Conservation (phyloP, 2,888 invertebrate genomes). For the Tromatobia lineatoria region DNA sequence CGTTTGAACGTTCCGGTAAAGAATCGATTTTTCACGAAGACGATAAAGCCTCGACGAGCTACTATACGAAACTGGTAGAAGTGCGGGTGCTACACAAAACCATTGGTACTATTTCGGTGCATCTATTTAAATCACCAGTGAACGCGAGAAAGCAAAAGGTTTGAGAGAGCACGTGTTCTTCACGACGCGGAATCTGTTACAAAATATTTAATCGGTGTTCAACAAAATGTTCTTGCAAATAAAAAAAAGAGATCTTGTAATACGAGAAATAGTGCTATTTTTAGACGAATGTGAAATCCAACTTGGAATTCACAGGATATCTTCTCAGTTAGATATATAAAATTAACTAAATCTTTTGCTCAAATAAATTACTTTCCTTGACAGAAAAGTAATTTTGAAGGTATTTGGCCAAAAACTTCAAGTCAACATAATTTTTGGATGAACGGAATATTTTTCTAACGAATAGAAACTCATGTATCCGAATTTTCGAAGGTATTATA, state of each 20-base stretch:
- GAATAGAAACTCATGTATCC: too few relatives aligned
- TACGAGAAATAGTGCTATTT: conserved; percentile 3
- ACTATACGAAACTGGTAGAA: conserved; percentile 53
- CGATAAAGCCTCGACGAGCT: conserved; percentile 45
- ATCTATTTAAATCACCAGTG: conserved; percentile 68
- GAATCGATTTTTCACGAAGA: conserved; percentile 6
- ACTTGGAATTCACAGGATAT: too few relatives aligned
- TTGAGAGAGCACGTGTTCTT: conserved; percentile 30
- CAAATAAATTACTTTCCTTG: too few relatives aligned
- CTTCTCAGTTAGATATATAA: too few relatives aligned
- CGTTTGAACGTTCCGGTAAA: not conserved
- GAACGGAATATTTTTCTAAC: too few relatives aligned
- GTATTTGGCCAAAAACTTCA: too few relatives aligned
- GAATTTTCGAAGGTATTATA: too few relatives aligned
- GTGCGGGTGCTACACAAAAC: conserved; percentile 51
- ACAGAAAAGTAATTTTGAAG: too few relatives aligned
- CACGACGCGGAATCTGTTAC: conserved; percentile 35
- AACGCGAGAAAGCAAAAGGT: conserved; percentile 44
- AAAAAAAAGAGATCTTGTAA: not conserved
- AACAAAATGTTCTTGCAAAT: not conserved
- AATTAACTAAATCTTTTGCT: too few relatives aligned
- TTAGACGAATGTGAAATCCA: too few relatives aligned
- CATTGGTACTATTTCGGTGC: conserved; percentile 66
- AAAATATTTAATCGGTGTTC: conserved; percentile 16
- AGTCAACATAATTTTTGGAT: too few relatives aligned